Base-by-base conservation (phyloP, 1,140 invertebrate species). In the Drosophila tristis region DNA sequence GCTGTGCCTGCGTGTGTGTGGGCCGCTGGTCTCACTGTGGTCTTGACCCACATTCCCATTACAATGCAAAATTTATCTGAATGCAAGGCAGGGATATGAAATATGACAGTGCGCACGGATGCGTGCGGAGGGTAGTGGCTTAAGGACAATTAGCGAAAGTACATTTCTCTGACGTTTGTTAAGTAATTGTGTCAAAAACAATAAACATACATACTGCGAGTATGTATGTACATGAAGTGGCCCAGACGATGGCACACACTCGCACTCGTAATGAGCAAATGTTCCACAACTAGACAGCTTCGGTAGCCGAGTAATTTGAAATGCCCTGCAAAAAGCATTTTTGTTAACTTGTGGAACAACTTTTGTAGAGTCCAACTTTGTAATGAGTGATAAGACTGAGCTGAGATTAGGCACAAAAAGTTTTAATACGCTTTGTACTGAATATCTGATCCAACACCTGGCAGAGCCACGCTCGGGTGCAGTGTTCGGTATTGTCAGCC, bases 101-200 rank as follows among this genome's bases (percentile, higher is more conserved):
- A 80, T 43, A 50, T 16, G 29, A 56, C 25, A 54, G 51, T 57
- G 55, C 58, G 16, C 16, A 16, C 16, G 16, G 16, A 16, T 55
- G 35, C 45, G 15, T 55, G 16, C 47, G 56, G 64, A 42, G 50
- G 13, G 11, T 3, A 42, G 58, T 43, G 39, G 48, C 43, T 67
- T 75, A 70, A 74, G 44, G 44, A 71, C 68, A 72, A 76, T 90
- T 91, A 79, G 76, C 50, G 68, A 78, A 68, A 87, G 77, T 82
- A 68, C 70, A 76, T 74, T 80, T 81, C 70, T 91, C 77, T 80
- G 78, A 76, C 68, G 76, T 76, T 72, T 71, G 65, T 68, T 84
- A 75, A 90, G 89, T 81, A 80, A 86, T 87, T 81, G 78, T 90
- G 87, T 87, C 78, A 82, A 68, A 71, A 74, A 70, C 63, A 70